Percentiles rank a stretch among this genome's conserved stretches.
Evolutionary conservation across 2,888 invertebrate species (phyloP).

Genomic region (Mythimna ferrago): DNA sequence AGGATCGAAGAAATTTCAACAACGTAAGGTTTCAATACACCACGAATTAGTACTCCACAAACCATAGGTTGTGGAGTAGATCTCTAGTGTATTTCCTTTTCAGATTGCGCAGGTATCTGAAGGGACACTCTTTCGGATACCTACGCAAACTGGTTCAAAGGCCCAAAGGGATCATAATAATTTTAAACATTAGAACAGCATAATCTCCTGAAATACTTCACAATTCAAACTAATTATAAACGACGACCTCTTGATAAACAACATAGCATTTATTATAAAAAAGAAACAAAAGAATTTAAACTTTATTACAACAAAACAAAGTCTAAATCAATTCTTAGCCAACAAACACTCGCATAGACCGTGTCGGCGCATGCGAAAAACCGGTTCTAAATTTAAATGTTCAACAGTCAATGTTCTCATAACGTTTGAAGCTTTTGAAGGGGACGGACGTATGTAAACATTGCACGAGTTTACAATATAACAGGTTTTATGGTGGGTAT

Average conservation of each 20-base stretch:
- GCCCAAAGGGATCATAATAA: too few relatives aligned
- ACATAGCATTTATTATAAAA: background rate
- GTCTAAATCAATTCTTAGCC: background rate
- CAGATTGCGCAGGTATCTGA: too few relatives aligned
- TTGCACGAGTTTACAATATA: slow-evolving; percentile 35
- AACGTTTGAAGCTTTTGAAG: slow-evolving; percentile 36
- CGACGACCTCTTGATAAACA: slow-evolving; percentile 39
- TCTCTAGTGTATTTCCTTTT: too few relatives aligned
- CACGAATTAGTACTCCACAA: too few relatives aligned
- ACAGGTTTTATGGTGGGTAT: slow-evolving; percentile 38
- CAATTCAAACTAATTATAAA: slow-evolving; percentile 40
- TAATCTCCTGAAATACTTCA: background rate
- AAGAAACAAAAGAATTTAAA: slow-evolving; percentile 20
- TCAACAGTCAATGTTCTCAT: slow-evolving; percentile 61
- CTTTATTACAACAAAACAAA: background rate
- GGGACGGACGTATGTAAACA: slow-evolving; percentile 59
- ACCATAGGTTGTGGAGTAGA: too few relatives aligned
- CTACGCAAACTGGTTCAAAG: too few relatives aligned
- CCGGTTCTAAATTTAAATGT: slow-evolving; percentile 65
- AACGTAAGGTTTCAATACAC: too few relatives aligned
- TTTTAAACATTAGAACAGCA: background rate
- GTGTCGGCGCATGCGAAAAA: slow-evolving; percentile 52
- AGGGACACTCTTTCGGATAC: too few relatives aligned
- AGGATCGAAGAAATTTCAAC: too few relatives aligned
- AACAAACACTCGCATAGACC: slow-evolving; percentile 22